Evolutionary conservation across 2,113 vertebrate genomes (phyloP), one percentile per base, ranked within the genome.

Genomic region (Leptobrachium leishanense): DNA sequence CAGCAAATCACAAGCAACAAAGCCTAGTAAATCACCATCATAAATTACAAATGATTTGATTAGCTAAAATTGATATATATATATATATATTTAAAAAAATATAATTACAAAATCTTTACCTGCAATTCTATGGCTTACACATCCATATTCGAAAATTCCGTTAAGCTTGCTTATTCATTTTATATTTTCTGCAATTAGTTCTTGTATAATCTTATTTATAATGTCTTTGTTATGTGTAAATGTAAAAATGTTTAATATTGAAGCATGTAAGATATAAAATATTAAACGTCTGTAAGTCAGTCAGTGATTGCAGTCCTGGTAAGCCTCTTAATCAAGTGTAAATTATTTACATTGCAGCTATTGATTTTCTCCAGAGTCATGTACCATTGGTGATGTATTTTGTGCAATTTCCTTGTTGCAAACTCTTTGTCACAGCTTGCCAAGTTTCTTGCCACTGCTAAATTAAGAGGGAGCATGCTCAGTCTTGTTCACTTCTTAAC

Each of bases 321-420:
- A 59, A 59, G 55, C 55, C 11, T 59, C 55, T 59, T 59, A 59
- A 59, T 59, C 10, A 59, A 59, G 11, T 59, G 55, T 59, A 59
- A 59, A 59, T 59, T 13, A 59, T 59, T 59, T 59, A 59, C 55
- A 59, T 59, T 59, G 13, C 55, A 59, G 10, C 11, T 59, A 59
- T 59, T 59, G 55, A 59, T 59, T 59, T 59, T 59, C 55, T 59
- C 55, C 55, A 59, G 55, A 59, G 55, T 59, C 13, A 59, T 59
- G 55, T 59, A 59, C 55, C 55, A 59, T 12, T 59, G 10, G 55
- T 59, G 55, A 59, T 59, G 55, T 15, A 59, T 59, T 59, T 59
- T 59, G 55, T 15, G 55, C 10, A 59, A 13, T 59, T 59, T 59
- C 11, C 55, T 59, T 59, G 55, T 59, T 12, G 55, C 3, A 2